Percentiles rank a stretch among this genome's conserved stretches.
phyloP scores from a whole-genome alignment of 2,888 invertebrate genomes.

The Calliscelio sp. region DNA sequence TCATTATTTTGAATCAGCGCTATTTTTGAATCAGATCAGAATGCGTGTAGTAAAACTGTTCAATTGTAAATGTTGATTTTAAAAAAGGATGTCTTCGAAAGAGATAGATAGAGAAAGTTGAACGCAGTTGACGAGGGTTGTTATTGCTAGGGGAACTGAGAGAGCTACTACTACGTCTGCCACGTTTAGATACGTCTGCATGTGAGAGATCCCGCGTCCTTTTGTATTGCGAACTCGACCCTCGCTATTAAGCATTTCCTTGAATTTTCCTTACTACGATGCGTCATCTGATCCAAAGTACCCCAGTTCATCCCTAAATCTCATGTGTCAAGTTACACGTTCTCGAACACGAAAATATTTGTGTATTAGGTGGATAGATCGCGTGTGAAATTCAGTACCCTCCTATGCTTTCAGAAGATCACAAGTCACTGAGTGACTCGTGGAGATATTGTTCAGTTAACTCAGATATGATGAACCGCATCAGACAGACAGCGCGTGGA shows the following conservation, averaged over 20 bases:
- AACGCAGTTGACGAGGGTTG: too few species aligned
- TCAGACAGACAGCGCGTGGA: conserved; percentile 28
- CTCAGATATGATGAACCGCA: conserved; percentile 21
- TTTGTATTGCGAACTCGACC: conserved; percentile 44
- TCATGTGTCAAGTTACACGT: conserved; percentile 42
- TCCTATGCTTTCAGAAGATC: conserved; percentile 5
- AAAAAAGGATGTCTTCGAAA: too few species aligned
- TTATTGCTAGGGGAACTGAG: conserved; percentile 29
- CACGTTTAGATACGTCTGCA: conserved; percentile 39
- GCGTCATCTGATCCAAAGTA: conserved; percentile 50
- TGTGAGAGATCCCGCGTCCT: conserved; percentile 32
- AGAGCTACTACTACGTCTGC: conserved; percentile 14
- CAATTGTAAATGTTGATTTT: too few species aligned
- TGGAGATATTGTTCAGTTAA: conserved; percentile 36
- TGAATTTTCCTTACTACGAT: conserved; percentile 53
- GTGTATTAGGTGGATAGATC: conserved; percentile 14
- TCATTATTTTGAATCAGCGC: too few species aligned
- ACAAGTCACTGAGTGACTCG: conserved; percentile 48
- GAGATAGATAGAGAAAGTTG: too few species aligned
- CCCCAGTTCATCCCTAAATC: conserved; percentile 49
- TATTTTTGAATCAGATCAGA: too few species aligned
- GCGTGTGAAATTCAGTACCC: conserved; percentile 27
- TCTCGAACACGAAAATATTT: conserved; percentile 58
- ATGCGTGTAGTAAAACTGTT: too few species aligned
- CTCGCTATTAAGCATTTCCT: conserved; percentile 57